These are phyloP conservation scores for Montipora sp. DNA, from an alignment of 64 coral and sea anemone species.

Conservation along the genomic window DNA sequence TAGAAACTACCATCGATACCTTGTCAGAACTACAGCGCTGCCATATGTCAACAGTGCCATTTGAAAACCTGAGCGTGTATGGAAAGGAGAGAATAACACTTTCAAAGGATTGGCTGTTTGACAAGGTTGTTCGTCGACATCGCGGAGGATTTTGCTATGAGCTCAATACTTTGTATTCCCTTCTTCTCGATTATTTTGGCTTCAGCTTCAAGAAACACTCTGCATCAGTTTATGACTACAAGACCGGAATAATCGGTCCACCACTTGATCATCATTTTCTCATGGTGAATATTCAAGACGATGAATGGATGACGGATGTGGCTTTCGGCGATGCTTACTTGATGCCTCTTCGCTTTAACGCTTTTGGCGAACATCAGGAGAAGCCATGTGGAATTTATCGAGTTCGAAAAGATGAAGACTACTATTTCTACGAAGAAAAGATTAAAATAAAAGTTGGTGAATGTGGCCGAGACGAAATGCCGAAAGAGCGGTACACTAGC, in stretches of 20 bases:
- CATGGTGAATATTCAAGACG: not conserved
- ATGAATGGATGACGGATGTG: slow-evolving; percentile 55
- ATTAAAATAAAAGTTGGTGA: slow-evolving; percentile 24
- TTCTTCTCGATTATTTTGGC: slow-evolving; percentile 54
- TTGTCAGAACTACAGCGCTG: slow-evolving; percentile 37
- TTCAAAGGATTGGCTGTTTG: slow-evolving; percentile 52
- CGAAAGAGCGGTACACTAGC: not conserved
- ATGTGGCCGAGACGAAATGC: slow-evolving; percentile 1
- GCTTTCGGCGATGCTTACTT: slow-evolving; percentile 39
- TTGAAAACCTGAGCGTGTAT: slow-evolving; percentile 67
- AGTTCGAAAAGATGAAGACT: slow-evolving; percentile 55
- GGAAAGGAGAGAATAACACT: slow-evolving; percentile 41
- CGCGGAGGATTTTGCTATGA: slow-evolving; percentile 70
- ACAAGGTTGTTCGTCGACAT: slow-evolving; percentile 62
- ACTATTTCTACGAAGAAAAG: slow-evolving; percentile 28
- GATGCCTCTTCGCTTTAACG: slow-evolving; percentile 37
- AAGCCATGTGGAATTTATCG: slow-evolving; percentile 53
- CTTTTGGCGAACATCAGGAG: slow-evolving; percentile 15
- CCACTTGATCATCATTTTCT: not conserved
- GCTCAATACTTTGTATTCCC: slow-evolving; percentile 50
- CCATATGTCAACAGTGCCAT: slow-evolving; percentile 52
- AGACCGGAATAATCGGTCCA: not conserved
- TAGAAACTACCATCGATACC: slow-evolving; percentile 11
- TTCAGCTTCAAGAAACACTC: not conserved
- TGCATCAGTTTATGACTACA: slow-evolving; percentile 19